A percentile compares a stretch with the other conserved stretches of the same genome.
phyloP scores from a whole-genome alignment of 2,113 vertebrate species.

The Malaclemys terrapin region DNA sequence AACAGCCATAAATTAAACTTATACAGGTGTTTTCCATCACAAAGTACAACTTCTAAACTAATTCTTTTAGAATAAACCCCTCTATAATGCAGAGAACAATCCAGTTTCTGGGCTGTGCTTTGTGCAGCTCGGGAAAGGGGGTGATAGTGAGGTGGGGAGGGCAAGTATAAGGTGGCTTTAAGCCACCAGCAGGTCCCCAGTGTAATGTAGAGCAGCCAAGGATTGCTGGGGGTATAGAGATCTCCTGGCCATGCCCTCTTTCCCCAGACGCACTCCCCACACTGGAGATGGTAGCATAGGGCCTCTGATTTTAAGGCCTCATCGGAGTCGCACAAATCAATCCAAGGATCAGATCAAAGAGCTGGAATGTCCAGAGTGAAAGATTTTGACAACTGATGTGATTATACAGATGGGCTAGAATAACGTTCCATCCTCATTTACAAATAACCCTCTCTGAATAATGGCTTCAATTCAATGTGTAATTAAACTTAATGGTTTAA shows the following conservation, averaged over 20 bases:
- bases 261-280: rapidly evolving
- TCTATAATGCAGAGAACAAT: not conserved
- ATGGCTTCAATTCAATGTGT: not conserved
- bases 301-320: not conserved
- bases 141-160: not conserved
- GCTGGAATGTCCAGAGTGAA: not conserved
- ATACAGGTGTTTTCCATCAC: not conserved
- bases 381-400: not conserved
- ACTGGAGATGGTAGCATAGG: not conserved
- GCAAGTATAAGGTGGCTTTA: rapidly evolving
- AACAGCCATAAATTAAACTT: not conserved
- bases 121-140: not conserved
- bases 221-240: not conserved
- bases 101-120: not conserved
- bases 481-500: constrained; percentile 25
- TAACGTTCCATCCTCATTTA: not conserved
- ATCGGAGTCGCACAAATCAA: not conserved
- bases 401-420: not conserved
- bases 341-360: not conserved
- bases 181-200: not conserved
- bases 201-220: not conserved
- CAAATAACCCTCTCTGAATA: not conserved
- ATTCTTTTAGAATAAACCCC: not conserved
- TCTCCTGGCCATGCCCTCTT: not conserved
- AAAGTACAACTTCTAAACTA: not conserved